A percentile compares a stretch with the other conserved stretches of the same genome.
These are phyloP conservation scores for Antechinus flavipes DNA, from an alignment of 2,113 vertebrate species.

Conservation along the genomic window DNA sequence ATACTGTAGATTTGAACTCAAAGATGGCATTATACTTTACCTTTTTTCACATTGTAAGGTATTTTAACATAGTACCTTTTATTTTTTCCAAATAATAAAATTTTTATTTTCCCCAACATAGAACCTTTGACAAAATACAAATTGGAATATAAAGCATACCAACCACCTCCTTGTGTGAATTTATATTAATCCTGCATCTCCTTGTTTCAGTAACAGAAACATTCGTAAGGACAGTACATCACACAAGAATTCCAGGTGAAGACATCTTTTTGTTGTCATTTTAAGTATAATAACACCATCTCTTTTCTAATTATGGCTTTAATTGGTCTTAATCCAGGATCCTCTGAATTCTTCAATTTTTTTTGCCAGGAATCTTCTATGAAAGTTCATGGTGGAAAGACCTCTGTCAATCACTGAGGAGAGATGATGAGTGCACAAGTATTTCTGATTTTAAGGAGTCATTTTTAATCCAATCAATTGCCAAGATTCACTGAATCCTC, in stretches of 20 bases:
- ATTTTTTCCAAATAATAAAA: not conserved
- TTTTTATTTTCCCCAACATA: slow-evolving; percentile 28
- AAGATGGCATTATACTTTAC: not conserved
- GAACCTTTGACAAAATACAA: slow-evolving; percentile 2
- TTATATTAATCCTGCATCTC: not conserved
- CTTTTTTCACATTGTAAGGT: not conserved
- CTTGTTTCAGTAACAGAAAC: not conserved
- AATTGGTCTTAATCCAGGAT: slow-evolving; percentile 48
- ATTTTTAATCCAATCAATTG: slow-evolving; percentile 63
- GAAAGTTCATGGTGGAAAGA: slow-evolving; percentile 48
- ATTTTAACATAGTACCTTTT: slow-evolving; percentile 33
- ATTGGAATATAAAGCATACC: not conserved
- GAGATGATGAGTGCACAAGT: slow-evolving; percentile 17
- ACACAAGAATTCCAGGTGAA: slow-evolving; percentile 1
- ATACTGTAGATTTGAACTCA: not conserved
- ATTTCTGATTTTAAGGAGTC: slow-evolving; percentile 70
- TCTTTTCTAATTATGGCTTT: slow-evolving; percentile 58
- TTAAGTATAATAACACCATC: slow-evolving; percentile 33
- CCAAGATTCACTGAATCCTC: slow-evolving; percentile 3
- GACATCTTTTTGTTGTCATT: not conserved
- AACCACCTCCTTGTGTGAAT: not conserved
- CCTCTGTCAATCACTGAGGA: slow-evolving; percentile 64
- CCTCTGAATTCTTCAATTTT: slow-evolving; percentile 20
- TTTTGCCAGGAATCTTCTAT: slow-evolving; percentile 52
- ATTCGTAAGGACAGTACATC: not conserved